Percentiles rank a stretch among this genome's conserved stretches.
Evolutionary conservation across 2,113 vertebrate genomes (phyloP).

Genomic region (Naja naja): DNA sequence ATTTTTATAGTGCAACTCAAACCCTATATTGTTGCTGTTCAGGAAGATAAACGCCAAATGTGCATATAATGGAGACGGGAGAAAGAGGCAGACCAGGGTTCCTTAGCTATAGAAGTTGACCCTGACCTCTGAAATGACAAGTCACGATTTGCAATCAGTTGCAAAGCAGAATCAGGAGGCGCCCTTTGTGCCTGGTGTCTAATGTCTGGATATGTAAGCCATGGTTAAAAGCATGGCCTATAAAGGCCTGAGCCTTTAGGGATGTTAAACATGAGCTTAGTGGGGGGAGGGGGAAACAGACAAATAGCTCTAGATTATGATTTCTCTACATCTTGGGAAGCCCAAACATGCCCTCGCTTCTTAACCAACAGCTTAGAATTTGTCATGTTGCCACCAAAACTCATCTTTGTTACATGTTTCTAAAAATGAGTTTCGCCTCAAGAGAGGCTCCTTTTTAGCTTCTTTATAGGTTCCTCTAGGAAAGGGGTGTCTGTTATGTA

Average conservation of each 20-base stretch:
- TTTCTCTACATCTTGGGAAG: neutral
- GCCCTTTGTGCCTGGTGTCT: neutral
- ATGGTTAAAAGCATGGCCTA: neutral
- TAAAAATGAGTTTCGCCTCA: neutral
- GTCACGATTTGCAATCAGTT: neutral
- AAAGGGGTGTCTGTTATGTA: too few relatives aligned
- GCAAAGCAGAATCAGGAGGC: neutral
- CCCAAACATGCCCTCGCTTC: neutral
- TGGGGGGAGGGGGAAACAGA: neutral
- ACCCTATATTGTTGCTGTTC: neutral
- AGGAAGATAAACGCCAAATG: neutral
- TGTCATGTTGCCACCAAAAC: neutral
- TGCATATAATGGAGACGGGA: neutral
- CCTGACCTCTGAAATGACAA: neutral
- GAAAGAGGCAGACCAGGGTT: too few relatives aligned
- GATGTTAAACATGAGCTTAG: neutral
- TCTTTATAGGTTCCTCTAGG: neutral
- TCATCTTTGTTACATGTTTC: neutral
- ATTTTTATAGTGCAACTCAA: neutral
- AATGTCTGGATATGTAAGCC: neutral
- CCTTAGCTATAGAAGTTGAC: neutral
- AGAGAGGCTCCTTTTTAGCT: neutral
- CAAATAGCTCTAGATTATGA: neutral
- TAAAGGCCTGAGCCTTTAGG: neutral
- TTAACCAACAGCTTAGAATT: neutral